Base-by-base conservation (phyloP, 2,888 invertebrate species). In the Sarcophaga variegata region DNA sequence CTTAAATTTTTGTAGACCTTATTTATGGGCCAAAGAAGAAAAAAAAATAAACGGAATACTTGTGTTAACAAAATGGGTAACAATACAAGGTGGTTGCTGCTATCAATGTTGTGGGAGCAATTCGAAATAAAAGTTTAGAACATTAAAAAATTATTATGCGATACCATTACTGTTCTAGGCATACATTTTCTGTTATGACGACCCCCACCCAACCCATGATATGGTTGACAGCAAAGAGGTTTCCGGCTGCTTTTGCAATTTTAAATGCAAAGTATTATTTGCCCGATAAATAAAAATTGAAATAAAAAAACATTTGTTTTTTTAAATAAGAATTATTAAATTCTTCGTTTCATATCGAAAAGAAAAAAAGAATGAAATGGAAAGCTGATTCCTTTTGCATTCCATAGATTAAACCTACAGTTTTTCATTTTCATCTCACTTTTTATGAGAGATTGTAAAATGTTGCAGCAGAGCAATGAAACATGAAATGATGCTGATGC, bases 271-370 rank as follows among this genome's bases (percentile, higher is more conserved):
- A 81, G 78, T 81, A 87, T 84, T 83, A 77, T 78, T 79, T 76
- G 76, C 47, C 22, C 81, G 87, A 84, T 84, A 84, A 76, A 77
- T 27, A 83, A 86, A 83, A 83, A 83, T 78, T 1, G n/a, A 62
- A 22, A 62, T 20, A 62, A 62, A 62, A 54, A 54, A 54, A 14
- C 5, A 10, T 62, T 20, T n/a, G 78, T 76, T 84, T 67, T 87
- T 85, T 87, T 76, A 87, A 87, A 87, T 87, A 84, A 84, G 81
- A 84, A 87, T 87, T 87, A 84, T 87, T 87, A 87, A 87, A 84
- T 75, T 71, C 74, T 75, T 81, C 63, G 67, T 87, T 80, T 76
- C 86, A 66, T 75, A 67, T 76, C 25, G 75, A 66, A 79, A 77
- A 79, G 5, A 49, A 54, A 59, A 20, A 27, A 71, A 54, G 59